Percentiles rank a stretch among this genome's conserved stretches.
Conservation (phyloP, 2,888 invertebrate genomes). For the Parnassius glacialis region DNA sequence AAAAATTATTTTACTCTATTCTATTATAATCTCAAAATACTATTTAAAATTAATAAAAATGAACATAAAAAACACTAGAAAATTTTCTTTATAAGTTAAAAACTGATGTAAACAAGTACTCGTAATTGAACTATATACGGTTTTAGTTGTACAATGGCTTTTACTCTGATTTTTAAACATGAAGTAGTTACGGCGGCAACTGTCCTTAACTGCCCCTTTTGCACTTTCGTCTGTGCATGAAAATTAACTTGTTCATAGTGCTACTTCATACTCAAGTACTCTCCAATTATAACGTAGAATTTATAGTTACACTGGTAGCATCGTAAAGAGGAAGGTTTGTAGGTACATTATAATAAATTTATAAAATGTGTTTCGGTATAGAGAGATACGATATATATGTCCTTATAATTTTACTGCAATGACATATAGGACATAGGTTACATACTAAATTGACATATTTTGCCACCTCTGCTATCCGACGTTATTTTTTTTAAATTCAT, state of each 20-base stretch:
- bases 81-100: neutral
- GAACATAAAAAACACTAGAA: neutral
- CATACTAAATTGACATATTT: no score
- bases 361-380: no score
- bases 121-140: neutral
- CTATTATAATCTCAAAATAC: no score
- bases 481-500: no score
- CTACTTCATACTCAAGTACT: slow-evolving; percentile 9
- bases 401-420: no score
- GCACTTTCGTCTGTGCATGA: slow-evolving; percentile 25
- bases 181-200: slow-evolving; percentile 19
- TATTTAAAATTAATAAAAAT: neutral
- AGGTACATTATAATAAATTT: no score
- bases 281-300: slow-evolving; percentile 24
- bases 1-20: no score
- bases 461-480: no score
- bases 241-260: slow-evolving; percentile 25
- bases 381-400: no score
- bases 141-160: slow-evolving; percentile 5
- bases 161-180: slow-evolving; percentile 12
- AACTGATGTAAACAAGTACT: neutral
- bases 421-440: no score
- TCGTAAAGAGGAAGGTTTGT: no score
- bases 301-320: slow-evolving; percentile 7
- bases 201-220: slow-evolving; percentile 24